phyloP scores from a whole-genome alignment of 1,140 invertebrate genomes.

The Diachasmimorpha longicaudata region DNA sequence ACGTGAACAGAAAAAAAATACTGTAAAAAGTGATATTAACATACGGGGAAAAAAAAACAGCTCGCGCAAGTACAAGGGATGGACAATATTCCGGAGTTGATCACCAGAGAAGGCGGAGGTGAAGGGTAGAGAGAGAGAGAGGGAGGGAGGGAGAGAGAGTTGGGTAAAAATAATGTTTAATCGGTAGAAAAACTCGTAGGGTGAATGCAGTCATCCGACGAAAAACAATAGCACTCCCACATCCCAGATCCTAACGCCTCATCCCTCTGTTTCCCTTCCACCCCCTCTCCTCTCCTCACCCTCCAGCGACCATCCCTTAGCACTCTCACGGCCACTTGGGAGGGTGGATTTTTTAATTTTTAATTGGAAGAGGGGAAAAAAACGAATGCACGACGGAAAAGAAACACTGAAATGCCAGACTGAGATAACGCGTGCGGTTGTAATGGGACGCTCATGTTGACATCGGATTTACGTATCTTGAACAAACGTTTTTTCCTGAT shows the following conservation, averaged over 20 bases:
- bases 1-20: background rate
- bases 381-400: background rate
- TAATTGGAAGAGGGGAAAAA: constrained; percentile 56
- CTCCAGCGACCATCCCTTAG: constrained; percentile 21
- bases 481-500: background rate
- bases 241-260: background rate
- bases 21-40: background rate
- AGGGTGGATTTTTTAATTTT: constrained; percentile 58
- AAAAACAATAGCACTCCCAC: constrained; percentile 15
- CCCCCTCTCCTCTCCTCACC: background rate
- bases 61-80: background rate
- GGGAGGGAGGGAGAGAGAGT: too few species aligned
- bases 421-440: background rate
- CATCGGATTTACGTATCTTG: background rate
- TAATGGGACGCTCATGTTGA: background rate
- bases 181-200: constrained; percentile 54
- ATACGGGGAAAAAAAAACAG: background rate
- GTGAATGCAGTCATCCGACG: constrained; percentile 44
- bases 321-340: constrained; percentile 33
- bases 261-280: constrained; percentile 3
- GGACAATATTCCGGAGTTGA: background rate
- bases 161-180: constrained; percentile 57
- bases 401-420: background rate
- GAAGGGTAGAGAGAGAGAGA: too few species aligned
- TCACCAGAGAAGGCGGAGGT: background rate